Evolutionary conservation across 2,113 vertebrate genomes (phyloP), one percentile per base, ranked within the genome.

Genomic region (Heterotilapia buettikoferi): DNA sequence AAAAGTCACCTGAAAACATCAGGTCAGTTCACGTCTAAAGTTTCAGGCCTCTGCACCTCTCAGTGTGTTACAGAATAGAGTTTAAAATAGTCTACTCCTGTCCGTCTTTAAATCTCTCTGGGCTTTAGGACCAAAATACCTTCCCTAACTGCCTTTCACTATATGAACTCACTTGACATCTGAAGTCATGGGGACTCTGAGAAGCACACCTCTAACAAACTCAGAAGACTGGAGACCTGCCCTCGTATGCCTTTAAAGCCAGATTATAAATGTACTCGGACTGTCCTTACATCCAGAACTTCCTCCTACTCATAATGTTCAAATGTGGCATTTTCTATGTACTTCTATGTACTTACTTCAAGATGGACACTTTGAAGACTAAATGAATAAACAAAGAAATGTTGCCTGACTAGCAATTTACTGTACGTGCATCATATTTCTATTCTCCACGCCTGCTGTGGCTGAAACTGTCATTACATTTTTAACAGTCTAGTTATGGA

Each of bases 41-140:
- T 18, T 6, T 29, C n/a, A 12, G 8, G 24, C 26, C 52, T 56
- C 57, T 18, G 10, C 56, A 50, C 45, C 31, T 31, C 36, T 18
- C 45, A 80, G 14, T 57, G 59, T 33, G 38, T 38, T 36, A 36
- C 18, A 56, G 54, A 57, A 45, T 12, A 6, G 9, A 78, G 50
- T 56, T 73, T 54, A 84, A 73, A 84, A 73, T 84, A n/a, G 24
- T 29, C 38, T 19, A 11, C 21, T 36, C 10, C 73, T 87, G 59
- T 45, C 36, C 7, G 2, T 45, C 33, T 53, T 24, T 68, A 82
- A 53, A 36, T n/a, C 84, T 80, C 56, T 52, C 16, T 3, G 31
- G 19, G 82, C 40, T 61, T 71, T 59, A 13, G 21, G 29, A 59
- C 73, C 38, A 68, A 50, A 57, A 50, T 71, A 71, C 13, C 45